Evolutionary conservation across 2,888 invertebrate genomes (phyloP).

Genomic region (Trachelus iudaicus): DNA sequence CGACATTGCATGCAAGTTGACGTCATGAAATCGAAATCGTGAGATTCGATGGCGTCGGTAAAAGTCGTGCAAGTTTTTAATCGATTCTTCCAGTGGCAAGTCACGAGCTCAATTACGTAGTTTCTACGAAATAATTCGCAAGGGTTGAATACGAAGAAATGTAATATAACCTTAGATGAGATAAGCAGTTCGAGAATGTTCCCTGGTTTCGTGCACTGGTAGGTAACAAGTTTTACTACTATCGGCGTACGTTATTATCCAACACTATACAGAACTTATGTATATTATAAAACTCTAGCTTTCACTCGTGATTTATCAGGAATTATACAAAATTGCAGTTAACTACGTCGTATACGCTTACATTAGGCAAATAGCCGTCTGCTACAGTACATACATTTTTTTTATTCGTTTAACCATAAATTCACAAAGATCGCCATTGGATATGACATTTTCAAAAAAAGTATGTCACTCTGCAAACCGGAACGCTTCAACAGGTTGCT

Average conservation of each 20-base stretch:
- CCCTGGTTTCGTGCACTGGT: neutral
- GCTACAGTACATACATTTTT: neutral
- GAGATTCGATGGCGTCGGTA: neutral
- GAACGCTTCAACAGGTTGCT: neutral
- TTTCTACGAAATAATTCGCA: neutral
- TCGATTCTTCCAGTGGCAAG: neutral
- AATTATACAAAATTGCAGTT: neutral
- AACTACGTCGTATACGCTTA: neutral
- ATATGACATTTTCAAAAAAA: neutral
- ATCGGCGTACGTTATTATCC: neutral
- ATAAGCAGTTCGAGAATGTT: neutral
- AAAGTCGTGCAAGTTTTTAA: neutral
- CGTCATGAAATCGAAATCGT: neutral
- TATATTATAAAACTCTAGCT: neutral
- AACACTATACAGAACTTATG: neutral
- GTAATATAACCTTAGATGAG: neutral
- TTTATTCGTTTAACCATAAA: neutral
- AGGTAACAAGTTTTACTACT: neutral
- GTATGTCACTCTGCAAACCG: neutral
- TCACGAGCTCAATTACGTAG: neutral
- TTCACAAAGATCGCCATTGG: neutral
- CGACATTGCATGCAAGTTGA: neutral
- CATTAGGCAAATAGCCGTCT: neutral
- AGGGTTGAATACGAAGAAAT: neutral
- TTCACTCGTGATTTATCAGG: neutral